These are phyloP conservation scores for Saccostrea echinata DNA, from an alignment of 1,140 invertebrate species.

Conservation along the genomic window DNA sequence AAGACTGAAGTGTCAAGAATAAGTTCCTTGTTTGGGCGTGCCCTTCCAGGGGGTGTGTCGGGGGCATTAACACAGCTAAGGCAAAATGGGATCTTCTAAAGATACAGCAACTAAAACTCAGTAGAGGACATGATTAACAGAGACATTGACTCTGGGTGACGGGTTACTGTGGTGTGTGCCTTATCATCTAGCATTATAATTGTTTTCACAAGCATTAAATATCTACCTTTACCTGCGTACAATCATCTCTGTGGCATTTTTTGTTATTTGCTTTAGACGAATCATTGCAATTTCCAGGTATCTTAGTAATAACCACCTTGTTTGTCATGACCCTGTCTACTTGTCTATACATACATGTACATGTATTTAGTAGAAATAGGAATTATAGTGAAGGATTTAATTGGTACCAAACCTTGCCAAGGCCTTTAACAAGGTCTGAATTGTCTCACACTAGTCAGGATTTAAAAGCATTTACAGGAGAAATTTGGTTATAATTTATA, in stretches of 20 bases:
- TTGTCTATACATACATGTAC: background rate
- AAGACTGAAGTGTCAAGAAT: slow-evolving; percentile 40
- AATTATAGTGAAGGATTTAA: background rate
- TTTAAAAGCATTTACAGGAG: background rate
- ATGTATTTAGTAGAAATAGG: background rate
- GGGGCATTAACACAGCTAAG: slow-evolving; percentile 69
- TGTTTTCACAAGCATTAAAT: slow-evolving; percentile 3
- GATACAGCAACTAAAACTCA: background rate
- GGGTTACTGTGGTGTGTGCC: slow-evolving; percentile 18
- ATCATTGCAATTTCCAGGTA: background rate
- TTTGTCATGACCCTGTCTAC: background rate
- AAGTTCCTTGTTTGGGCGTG: slow-evolving; percentile 54
- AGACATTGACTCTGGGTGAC: background rate
- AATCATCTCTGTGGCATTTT: slow-evolving; percentile 32
- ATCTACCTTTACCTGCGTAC: background rate
- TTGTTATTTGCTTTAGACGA: slow-evolving; percentile 11
- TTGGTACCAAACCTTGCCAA: slow-evolving; percentile 28
- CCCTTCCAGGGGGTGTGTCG: slow-evolving; percentile 64
- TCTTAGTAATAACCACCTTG: background rate
- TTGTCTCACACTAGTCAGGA: background rate
- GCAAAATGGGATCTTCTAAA: slow-evolving; percentile 32
- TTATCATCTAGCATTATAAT: background rate
- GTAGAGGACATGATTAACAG: too few species aligned
- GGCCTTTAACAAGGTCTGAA: background rate
- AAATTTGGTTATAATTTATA: background rate